phyloP scores from a whole-genome alignment of 2,888 invertebrate genomes.

The Agrotis clavis region DNA sequence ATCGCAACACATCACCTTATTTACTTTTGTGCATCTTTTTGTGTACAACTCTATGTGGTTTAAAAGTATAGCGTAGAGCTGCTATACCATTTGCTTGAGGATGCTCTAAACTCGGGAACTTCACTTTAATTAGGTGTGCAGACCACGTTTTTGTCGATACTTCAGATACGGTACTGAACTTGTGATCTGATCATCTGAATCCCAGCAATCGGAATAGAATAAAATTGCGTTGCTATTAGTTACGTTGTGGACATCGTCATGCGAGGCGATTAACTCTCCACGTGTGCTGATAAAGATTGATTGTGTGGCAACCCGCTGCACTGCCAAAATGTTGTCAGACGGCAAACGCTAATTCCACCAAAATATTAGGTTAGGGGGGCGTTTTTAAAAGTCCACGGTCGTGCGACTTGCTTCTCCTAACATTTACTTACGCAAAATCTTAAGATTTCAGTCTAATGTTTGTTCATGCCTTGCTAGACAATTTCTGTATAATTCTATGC shows the following conservation, averaged over 20 bases:
- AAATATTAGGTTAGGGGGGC: constrained; percentile 11
- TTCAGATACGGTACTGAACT: background rate
- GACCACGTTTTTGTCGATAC: background rate
- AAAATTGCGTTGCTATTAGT: constrained; percentile 41
- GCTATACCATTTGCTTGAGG: constrained; percentile 7
- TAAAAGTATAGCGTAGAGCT: background rate
- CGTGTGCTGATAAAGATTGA: constrained; percentile 80
- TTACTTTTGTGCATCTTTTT: constrained; percentile 50
- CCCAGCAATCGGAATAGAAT: constrained; percentile 16
- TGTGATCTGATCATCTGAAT: background rate
- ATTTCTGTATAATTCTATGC: constrained; percentile 73
- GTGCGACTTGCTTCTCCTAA: background rate
- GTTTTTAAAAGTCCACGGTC: background rate
- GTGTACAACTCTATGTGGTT: constrained; percentile 8
- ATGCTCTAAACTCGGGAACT: constrained; percentile 6
- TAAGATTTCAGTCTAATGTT: constrained; percentile 59
- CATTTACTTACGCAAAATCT: constrained; percentile 19
- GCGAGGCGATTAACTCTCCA: constrained; percentile 78
- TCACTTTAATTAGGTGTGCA: background rate
- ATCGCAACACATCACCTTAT: constrained; percentile 63
- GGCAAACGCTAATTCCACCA: constrained; percentile 56
- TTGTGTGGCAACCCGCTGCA: constrained; percentile 62
- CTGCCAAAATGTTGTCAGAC: constrained; percentile 69
- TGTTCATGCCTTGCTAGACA: constrained; percentile 58
- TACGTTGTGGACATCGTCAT: constrained; percentile 60